Conservation (phyloP, 2,113 vertebrate species). For the Lophotis ruficrista region DNA sequence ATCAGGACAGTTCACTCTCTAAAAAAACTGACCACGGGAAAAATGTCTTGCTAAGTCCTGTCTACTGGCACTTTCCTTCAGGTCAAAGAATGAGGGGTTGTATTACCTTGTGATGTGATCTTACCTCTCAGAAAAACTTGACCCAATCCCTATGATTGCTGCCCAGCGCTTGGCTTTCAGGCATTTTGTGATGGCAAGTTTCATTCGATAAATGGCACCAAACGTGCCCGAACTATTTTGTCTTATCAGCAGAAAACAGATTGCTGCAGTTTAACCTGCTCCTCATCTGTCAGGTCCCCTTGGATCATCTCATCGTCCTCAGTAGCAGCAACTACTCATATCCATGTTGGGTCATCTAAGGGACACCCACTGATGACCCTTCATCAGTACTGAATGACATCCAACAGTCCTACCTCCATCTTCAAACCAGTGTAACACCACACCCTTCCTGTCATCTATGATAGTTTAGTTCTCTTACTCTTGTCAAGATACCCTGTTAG, state of each 20-base stretch:
- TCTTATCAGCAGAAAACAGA: not conserved
- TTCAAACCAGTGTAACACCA: not conserved
- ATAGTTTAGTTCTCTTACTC: not conserved
- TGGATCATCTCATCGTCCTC: not conserved
- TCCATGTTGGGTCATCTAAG: not conserved
- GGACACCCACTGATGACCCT: not conserved
- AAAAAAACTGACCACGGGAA: not conserved
- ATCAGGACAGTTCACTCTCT: not conserved
- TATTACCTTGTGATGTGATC: not conserved
- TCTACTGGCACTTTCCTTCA: not conserved
- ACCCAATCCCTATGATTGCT: not conserved
- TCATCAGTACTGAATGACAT: not conserved
- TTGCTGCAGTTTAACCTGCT: not conserved
- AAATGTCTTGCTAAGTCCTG: not conserved
- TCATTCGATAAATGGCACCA: not conserved
- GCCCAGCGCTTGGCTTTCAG: not conserved
- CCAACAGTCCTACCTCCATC: not conserved
- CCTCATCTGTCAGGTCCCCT: not conserved
- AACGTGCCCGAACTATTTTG: not conserved
- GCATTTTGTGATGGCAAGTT: not conserved
- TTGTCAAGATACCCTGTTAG: not conserved
- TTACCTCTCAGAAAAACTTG: not conserved
- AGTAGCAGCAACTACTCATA: not conserved
- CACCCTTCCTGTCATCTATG: accelerated
- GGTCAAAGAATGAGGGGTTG: not conserved